These are phyloP conservation scores for Drosophila kanekoi DNA, from an alignment of 2,888 invertebrate species.

Conservation along the genomic window DNA sequence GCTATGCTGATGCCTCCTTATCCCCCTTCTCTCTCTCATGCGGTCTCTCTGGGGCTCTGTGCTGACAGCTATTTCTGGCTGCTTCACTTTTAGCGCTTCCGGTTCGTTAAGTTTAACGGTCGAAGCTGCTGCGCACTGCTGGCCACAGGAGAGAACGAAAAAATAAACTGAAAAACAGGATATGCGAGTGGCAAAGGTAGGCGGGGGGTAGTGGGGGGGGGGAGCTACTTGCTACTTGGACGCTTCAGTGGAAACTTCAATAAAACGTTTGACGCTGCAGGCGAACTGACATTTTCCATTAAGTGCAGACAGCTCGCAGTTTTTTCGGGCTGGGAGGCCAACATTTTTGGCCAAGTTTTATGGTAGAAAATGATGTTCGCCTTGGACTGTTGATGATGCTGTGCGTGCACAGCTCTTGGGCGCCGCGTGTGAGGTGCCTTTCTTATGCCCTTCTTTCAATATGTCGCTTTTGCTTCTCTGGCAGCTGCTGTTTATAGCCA, in stretches of 20 bases:
- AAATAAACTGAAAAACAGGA: constrained; percentile 11
- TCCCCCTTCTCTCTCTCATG: neutral
- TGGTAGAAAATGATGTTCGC: constrained; percentile 32
- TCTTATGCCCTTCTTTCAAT: neutral
- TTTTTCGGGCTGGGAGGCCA: constrained; percentile 19
- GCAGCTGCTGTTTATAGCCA: constrained; percentile 53
- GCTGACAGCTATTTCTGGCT: constrained; percentile 35
- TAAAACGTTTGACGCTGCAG: constrained; percentile 75
- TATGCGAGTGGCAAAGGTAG: constrained; percentile 38
- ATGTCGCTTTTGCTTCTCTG: neutral
- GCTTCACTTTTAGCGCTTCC: constrained; percentile 71
- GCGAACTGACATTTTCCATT: constrained; percentile 82
- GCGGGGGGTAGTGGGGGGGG: neutral
- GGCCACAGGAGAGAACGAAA: constrained; percentile 33
- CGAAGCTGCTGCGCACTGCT: constrained; percentile 28
- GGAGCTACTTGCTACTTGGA: constrained; percentile 12
- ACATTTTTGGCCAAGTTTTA: constrained; percentile 59
- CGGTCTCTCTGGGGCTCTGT: neutral
- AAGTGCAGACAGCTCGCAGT: constrained; percentile 74
- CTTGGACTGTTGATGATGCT: constrained; percentile 61
- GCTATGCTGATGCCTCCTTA: neutral
- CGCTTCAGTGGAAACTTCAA: constrained; percentile 65
- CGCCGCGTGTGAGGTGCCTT: constrained; percentile 7
- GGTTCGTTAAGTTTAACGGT: constrained; percentile 76
- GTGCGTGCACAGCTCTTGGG: constrained; percentile 26